A percentile compares a stretch with the other conserved stretches of the same genome.
Evolutionary conservation across 2,113 vertebrate species (phyloP).

Genomic region (Thamnophis sirtalis): DNA sequence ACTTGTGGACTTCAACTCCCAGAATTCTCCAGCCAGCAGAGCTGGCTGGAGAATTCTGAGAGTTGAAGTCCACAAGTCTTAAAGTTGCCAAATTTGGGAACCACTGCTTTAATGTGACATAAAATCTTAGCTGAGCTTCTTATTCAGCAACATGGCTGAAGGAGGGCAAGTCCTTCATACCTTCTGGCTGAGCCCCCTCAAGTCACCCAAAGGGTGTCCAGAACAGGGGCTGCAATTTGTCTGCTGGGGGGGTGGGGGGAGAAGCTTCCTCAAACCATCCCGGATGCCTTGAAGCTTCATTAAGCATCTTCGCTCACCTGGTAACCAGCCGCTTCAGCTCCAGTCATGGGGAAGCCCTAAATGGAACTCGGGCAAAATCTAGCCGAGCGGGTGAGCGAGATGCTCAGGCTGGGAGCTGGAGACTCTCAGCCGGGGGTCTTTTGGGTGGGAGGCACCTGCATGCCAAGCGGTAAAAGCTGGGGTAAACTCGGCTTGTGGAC

Average conservation of each 20-base stretch:
- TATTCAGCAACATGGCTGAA: conserved; percentile 4
- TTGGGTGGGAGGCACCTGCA: background rate
- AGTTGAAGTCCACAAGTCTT: no score
- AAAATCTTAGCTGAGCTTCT: background rate
- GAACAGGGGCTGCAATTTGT: background rate
- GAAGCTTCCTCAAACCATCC: conserved; percentile 6
- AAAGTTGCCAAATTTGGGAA: no score
- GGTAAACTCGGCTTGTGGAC: background rate
- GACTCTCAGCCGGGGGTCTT: background rate
- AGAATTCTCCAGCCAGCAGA: no score
- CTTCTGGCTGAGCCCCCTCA: conserved; percentile 11
- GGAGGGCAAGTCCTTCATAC: conserved; percentile 1
- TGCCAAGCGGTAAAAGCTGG: background rate
- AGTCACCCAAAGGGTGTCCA: background rate
- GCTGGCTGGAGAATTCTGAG: no score
- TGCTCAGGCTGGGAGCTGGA: background rate
- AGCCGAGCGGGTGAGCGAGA: no score
- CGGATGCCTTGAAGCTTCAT: conserved; percentile 17
- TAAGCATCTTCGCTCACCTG: background rate
- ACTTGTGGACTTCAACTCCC: no score
- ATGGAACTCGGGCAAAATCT: background rate
- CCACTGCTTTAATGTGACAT: conserved; percentile 27
- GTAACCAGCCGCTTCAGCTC: background rate
- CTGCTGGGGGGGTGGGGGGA: background rate
- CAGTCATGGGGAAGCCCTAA: background rate